These are phyloP conservation scores for Hofmannophila pseudospretella DNA, from an alignment of 2,888 invertebrate species.

Conservation along the genomic window DNA sequence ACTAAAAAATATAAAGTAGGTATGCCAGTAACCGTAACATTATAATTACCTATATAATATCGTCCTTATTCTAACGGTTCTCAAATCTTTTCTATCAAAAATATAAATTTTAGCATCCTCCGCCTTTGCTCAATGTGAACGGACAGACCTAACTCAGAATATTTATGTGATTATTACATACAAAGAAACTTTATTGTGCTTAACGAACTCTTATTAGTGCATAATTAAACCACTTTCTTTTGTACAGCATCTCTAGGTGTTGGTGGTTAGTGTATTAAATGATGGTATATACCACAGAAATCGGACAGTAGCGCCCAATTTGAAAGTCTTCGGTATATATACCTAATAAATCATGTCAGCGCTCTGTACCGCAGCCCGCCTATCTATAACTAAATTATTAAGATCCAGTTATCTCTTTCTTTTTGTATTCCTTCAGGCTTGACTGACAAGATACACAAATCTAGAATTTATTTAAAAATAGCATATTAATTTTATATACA, in stretches of 20 bases:
- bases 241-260: slow-evolving; percentile 4
- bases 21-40: too few species aligned
- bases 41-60: too few species aligned
- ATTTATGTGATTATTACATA: background rate
- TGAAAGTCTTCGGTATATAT: too few species aligned
- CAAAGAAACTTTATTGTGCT: slow-evolving; percentile 5
- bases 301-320: too few species aligned
- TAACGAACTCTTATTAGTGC: slow-evolving; percentile 3
- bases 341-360: too few species aligned
- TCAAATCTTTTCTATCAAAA: too few species aligned
- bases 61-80: too few species aligned
- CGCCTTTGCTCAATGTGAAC: slow-evolving; percentile 1
- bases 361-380: background rate
- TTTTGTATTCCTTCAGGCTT: slow-evolving; percentile 4
- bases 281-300: too few species aligned
- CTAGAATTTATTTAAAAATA: background rate
- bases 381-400: background rate
- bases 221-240: slow-evolving; percentile 5
- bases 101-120: too few species aligned
- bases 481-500: background rate
- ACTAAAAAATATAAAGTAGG: too few species aligned
- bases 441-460: slow-evolving; percentile 5
- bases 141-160: background rate
- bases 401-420: background rate
- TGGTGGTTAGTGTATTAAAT: slow-evolving; percentile 6